phyloP scores from a whole-genome alignment of 2,888 invertebrate species.

The Tricholauxania praeusta region DNA sequence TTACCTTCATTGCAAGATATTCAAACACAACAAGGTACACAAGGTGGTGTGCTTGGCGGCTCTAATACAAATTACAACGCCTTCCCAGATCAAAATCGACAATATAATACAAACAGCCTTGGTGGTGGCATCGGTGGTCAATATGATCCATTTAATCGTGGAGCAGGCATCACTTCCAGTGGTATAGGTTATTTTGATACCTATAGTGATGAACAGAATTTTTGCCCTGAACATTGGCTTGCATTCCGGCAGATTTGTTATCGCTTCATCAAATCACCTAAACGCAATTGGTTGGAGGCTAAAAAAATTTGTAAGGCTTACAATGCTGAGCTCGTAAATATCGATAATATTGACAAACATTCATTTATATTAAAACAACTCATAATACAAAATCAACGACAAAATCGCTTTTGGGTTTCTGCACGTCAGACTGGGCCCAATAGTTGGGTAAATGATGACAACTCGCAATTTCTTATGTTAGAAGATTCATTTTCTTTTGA shows the following conservation, averaged over 20 bases:
- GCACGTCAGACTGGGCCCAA: constrained; percentile 80
- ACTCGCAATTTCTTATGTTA: constrained; percentile 80
- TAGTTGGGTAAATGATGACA: constrained; percentile 89
- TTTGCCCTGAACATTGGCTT: constrained; percentile 91
- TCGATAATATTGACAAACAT: constrained; percentile 88
- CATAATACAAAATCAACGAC: constrained; percentile 86
- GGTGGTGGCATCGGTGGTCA: constrained; percentile 50
- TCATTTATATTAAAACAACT: constrained; percentile 86
- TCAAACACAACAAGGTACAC: constrained; percentile 46
- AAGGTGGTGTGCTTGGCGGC: constrained; percentile 25
- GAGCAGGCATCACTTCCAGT: constrained; percentile 42
- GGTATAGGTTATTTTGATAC: constrained; percentile 54
- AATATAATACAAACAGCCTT: constrained; percentile 41
- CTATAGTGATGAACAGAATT: constrained; percentile 63
- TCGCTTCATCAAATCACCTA: constrained; percentile 89
- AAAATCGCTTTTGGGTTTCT: constrained; percentile 88
- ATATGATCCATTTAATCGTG: constrained; percentile 60
- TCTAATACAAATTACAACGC: constrained; percentile 48
- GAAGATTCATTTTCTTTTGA: constrained; percentile 85
- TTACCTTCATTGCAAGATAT: constrained; percentile 53
- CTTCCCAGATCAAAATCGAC: constrained; percentile 49
- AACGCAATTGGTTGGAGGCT: constrained; percentile 83
- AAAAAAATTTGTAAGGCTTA: constrained; percentile 86
- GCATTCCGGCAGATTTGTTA: constrained; percentile 86
- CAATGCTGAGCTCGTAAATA: constrained; percentile 82